phyloP scores from a whole-genome alignment of 2,113 vertebrate species.

The Hyla sarda region DNA sequence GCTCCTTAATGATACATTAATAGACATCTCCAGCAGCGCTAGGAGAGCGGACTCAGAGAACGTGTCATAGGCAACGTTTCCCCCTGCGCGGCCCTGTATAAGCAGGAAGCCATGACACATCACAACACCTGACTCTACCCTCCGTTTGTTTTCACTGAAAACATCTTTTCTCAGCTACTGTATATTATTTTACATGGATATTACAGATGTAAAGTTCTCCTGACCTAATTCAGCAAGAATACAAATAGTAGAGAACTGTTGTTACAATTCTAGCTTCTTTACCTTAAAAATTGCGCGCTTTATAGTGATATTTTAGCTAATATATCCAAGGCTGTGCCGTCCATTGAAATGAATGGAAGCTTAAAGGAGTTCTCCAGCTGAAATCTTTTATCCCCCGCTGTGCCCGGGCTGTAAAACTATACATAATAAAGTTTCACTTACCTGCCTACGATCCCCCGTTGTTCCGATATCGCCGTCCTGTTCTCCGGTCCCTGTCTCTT shows the following conservation, averaged over 20 bases:
- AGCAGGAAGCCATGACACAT: conserved; percentile 14
- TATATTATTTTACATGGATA: conserved; percentile 27
- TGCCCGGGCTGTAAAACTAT: too few relatives aligned
- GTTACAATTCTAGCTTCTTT: not conserved
- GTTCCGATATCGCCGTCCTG: too few relatives aligned
- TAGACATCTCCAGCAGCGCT: conserved; percentile 4
- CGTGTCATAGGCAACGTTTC: conserved; percentile 13
- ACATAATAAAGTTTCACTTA: too few relatives aligned
- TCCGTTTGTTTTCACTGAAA: conserved; percentile 23
- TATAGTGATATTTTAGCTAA: not conserved
- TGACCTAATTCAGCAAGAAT: not conserved
- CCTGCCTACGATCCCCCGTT: too few relatives aligned
- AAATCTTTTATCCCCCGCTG: too few relatives aligned
- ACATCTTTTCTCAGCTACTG: conserved; percentile 4
- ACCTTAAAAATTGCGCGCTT: not conserved
- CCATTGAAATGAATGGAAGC: not conserved
- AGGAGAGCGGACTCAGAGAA: not conserved
- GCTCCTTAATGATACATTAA: conserved; percentile 19
- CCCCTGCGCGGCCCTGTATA: not conserved
- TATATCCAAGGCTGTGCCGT: not conserved
- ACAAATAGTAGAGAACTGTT: not conserved
- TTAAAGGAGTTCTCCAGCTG: too few relatives aligned
- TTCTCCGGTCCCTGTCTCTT: too few relatives aligned
- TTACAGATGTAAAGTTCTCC: conserved; percentile 6
- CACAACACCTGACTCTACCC: not conserved